phyloP scores from a whole-genome alignment of 2,113 vertebrate species.

The Agapornis roseicollis region DNA sequence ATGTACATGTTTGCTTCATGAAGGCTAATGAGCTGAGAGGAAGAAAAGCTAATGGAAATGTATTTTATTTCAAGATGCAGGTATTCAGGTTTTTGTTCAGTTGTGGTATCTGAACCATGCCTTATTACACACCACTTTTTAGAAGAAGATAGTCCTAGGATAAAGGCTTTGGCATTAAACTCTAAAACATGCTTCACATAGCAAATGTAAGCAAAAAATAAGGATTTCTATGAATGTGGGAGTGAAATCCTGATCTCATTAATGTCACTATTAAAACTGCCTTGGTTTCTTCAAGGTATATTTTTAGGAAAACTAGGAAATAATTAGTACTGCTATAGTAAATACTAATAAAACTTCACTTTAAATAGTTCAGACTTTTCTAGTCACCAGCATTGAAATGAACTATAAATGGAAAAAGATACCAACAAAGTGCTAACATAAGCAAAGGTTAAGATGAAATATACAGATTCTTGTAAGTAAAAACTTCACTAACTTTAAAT shows the following conservation, averaged over 20 bases:
- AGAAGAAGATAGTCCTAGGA: not conserved
- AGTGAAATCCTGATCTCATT: not conserved
- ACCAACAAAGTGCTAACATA: not conserved
- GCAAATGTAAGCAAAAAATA: not conserved
- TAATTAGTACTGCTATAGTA: not conserved
- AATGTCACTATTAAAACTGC: not conserved
- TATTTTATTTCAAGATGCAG: not conserved
- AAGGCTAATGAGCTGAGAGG: not conserved
- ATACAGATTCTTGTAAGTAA: not conserved
- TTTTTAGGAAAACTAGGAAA: not conserved
- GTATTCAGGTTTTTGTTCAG: not conserved
- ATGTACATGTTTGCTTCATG: not conserved
- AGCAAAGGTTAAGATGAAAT: not conserved
- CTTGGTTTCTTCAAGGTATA: not conserved
- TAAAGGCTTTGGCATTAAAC: not conserved
- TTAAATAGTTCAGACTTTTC: not conserved
- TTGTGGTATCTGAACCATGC: not conserved
- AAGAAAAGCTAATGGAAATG: not conserved
- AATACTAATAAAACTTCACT: not conserved
- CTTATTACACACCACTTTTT: not conserved
- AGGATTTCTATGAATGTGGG: fast-evolving
- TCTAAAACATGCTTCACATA: not conserved
- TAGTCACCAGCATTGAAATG: not conserved
- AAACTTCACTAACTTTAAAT: not conserved
- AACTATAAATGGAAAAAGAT: not conserved